Evolutionary conservation across 2,113 vertebrate species (phyloP).

Genomic region (Chroicocephalus ridibundus): DNA sequence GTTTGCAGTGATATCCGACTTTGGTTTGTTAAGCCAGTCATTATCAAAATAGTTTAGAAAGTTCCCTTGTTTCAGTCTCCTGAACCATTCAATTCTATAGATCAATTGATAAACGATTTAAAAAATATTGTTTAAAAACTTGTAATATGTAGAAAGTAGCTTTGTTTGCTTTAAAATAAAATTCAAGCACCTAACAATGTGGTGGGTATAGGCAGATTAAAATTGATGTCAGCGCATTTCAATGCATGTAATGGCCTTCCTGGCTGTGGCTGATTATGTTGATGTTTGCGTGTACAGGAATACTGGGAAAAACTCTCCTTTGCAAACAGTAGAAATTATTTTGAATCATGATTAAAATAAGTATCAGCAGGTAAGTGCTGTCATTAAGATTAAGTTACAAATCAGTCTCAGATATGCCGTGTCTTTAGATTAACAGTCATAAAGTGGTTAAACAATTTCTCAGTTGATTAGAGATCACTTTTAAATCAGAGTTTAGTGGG

Average conservation of each 20-base stretch:
- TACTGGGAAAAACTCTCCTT: background rate
- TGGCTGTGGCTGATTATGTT: fast-evolving
- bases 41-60: background rate
- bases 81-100: background rate
- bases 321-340: background rate
- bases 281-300: background rate
- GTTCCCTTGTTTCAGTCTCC: background rate
- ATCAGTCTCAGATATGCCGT: no score
- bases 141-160: background rate
- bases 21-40: background rate
- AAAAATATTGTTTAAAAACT: background rate
- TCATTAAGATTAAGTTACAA: fast-evolving
- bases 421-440: background rate
- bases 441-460: background rate
- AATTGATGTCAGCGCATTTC: background rate
- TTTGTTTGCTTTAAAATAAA: background rate
- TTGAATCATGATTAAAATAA: background rate
- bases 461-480: background rate
- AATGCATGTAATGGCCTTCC: fast-evolving
- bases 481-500: background rate
- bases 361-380: background rate
- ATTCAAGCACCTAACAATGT: background rate
- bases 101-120: background rate
- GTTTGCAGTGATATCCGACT: background rate
- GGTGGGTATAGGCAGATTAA: background rate